Base-by-base conservation (phyloP, 2,888 invertebrate genomes). In the Argyra leucocephala region DNA sequence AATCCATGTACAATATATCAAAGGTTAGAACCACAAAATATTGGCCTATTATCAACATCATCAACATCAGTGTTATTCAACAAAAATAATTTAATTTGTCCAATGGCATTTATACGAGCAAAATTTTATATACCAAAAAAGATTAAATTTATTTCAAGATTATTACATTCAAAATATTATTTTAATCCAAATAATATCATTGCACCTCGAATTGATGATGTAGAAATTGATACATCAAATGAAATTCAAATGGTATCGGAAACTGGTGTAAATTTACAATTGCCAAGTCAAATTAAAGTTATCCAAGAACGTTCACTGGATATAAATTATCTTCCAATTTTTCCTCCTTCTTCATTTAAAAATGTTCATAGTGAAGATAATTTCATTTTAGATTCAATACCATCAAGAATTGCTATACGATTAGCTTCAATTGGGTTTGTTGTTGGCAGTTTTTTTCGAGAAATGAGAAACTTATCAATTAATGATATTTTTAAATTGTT, bases 1-100 rank as follows among this genome's bases (percentile, higher is more conserved):
- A 83, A 84, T 65, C 86, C 86, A 3, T 86, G 86, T 73, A 84
- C 85, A 0, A 78, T 83, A 61, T 84, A 83, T 80, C 85, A 86
- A 76, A 85, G 83, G 86, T 86, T 80, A 75, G 77, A 76, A 36
- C 70, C 9, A 12, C 7, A 48, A 15, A 48, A 48, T 48, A 48
- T 48, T 48, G 18, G 31, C 5, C 10, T 10, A 48, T 48, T n/a
- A 48, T n/a, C 48, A 48, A 48, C 31, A 31, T 48, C 18, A 48
- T 3, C 18, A 48, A 48, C 9, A 12, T 18, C 48, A 26, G 26
- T 59, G 2, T 23, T 59, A 12, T 22, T 9, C 21, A 7, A 59
- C 18, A 15, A 24, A 18, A 59, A 59, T 59, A 12, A 23, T 18
- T 10, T 58, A 58, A 3, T 23, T 31, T 78, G 78, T 69, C 72